phyloP scores from a whole-genome alignment of 2,888 invertebrate genomes.

The Limnephilus lunatus region DNA sequence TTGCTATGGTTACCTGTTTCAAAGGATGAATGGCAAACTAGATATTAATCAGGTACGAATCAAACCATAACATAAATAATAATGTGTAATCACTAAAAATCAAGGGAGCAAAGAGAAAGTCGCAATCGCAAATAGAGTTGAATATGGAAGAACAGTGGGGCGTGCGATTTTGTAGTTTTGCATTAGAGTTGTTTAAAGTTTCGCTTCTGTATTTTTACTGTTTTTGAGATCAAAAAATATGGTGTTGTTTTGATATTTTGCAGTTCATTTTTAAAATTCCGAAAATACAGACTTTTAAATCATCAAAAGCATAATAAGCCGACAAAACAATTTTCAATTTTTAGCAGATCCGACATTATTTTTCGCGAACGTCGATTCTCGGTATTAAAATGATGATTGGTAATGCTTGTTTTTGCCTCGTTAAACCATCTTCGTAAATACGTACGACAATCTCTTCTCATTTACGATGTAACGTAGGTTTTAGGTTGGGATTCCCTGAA shows the following conservation, averaged over 20 bases:
- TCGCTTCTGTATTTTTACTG: no score
- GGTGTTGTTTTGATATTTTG: no score
- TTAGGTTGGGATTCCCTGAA: background rate
- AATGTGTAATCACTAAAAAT: background rate
- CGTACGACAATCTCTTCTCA: background rate
- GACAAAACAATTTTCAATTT: no score
- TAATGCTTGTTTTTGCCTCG: no score
- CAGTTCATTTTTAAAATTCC: background rate
- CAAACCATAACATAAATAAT: background rate
- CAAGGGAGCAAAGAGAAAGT: background rate
- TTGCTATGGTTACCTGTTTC: constrained; percentile 35
- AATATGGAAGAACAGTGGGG: no score
- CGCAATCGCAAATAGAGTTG: no score
- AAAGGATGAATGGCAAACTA: constrained; percentile 26
- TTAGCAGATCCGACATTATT: no score
- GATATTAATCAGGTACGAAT: constrained; percentile 19
- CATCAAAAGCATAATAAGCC: no score
- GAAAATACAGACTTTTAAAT: no score
- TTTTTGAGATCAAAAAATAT: no score
- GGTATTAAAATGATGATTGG: background rate
- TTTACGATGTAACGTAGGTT: background rate
- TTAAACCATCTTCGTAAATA: background rate
- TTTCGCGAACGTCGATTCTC: background rate
- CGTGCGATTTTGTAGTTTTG: no score
- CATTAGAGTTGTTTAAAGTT: no score